Percentiles rank a stretch among this genome's conserved stretches.
Conservation (phyloP, 2,113 vertebrate species). For the Limnothrissa miodon region DNA sequence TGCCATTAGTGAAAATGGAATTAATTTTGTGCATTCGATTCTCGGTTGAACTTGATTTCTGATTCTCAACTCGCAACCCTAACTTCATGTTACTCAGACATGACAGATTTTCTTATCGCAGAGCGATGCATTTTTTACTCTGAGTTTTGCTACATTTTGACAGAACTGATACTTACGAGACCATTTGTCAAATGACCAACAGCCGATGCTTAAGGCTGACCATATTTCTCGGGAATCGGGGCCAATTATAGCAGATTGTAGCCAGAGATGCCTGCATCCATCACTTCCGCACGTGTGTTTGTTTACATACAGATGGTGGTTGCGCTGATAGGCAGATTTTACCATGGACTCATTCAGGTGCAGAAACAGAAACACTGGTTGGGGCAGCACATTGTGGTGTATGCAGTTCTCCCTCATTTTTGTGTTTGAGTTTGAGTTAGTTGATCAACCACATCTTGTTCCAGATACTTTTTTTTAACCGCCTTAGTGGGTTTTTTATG, state of each 20-base stretch:
- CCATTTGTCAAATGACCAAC: background rate
- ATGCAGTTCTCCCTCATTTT: background rate
- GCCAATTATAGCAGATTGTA: background rate
- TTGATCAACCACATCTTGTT: background rate
- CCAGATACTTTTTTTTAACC: background rate
- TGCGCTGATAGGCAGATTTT: background rate
- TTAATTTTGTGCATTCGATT: too few species aligned
- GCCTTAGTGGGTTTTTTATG: background rate
- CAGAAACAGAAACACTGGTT: background rate
- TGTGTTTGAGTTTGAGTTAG: background rate
- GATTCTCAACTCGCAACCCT: too few species aligned
- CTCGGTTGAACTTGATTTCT: too few species aligned
- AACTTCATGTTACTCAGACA: background rate
- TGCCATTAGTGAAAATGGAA: too few species aligned
- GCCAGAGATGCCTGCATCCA: background rate
- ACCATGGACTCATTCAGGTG: background rate
- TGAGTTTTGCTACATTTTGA: background rate
- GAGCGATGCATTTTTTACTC: background rate
- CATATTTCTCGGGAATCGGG: background rate
- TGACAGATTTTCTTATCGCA: background rate
- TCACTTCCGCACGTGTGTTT: background rate
- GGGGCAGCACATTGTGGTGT: background rate
- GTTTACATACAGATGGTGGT: background rate
- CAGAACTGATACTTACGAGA: background rate
- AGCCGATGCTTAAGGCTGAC: background rate